Evolutionary conservation across 2,888 invertebrate genomes (phyloP).

Genomic region (Spisula subtruncata): DNA sequence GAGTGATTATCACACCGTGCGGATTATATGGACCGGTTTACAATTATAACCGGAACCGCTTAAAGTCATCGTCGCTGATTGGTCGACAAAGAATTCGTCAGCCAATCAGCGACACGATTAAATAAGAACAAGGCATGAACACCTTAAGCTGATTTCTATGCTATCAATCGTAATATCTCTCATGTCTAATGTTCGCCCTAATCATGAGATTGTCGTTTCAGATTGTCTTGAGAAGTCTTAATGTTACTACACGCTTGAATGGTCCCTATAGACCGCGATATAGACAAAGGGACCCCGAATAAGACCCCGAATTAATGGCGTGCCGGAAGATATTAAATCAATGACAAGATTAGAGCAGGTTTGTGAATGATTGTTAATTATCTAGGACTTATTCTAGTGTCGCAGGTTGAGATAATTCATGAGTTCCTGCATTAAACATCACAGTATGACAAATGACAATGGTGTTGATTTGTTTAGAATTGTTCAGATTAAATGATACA

Average conservation of each 20-base stretch:
- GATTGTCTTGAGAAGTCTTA: not conserved
- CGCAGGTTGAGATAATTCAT: not conserved
- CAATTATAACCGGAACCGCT: not conserved
- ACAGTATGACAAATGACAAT: conserved; percentile 15
- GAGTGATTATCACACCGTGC: not conserved
- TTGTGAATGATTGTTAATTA: not conserved
- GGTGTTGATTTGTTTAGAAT: conserved; percentile 3
- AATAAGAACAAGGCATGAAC: not conserved
- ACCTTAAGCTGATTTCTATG: not conserved
- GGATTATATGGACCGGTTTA: not conserved
- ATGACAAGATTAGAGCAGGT: not conserved
- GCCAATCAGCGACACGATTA: not conserved
- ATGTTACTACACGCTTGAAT: not conserved
- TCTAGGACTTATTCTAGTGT: not conserved
- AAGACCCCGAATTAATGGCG: conserved; percentile 19
- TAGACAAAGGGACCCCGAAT: not conserved
- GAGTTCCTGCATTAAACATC: conserved; percentile 3
- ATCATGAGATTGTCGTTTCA: not conserved
- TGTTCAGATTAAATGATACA: conserved; percentile 22
- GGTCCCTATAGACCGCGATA: not conserved
- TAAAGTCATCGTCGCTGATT: too few relatives aligned
- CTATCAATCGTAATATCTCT: not conserved
- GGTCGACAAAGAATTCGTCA: too few relatives aligned
- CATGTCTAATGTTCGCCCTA: not conserved
- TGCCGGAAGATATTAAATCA: not conserved